Base-by-base conservation (phyloP, 2,797 vertebrate species). In the Falco columbarius region DNA sequence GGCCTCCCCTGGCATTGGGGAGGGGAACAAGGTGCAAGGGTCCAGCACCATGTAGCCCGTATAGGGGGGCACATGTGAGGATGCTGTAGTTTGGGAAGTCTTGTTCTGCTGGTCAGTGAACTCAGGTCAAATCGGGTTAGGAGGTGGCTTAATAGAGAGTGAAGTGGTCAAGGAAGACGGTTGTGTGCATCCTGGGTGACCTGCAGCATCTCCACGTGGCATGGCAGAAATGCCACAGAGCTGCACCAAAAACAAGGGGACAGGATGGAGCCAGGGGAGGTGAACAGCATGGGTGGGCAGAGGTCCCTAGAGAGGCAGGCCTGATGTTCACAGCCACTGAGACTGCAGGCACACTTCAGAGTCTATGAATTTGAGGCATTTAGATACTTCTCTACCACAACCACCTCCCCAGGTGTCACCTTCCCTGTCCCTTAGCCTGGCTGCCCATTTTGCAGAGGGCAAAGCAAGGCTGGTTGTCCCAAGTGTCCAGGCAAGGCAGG, bases 11-110 rank as follows among this genome's bases (percentile, higher is more conserved):
- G 36, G 29, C 65, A 54, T 34, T 59, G 46, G 9, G 17, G 14
- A 20, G 54, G 51, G 61, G 42, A 67, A 44, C 10, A 46, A 12
- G 15, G 34, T 36, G 74, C 38, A 26, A 59, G 44, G 21, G 4
- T 11, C 24, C 75, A 76, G 47, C 26, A n/a, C 36, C 9, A 6
- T 16, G 18, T 15, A 62, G 47, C 12, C 40, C 30, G 3, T 38
- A 17, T 1, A 1, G 10, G 10, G 9, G 7, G 24, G 7, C 12
- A 46, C 7, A 1, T 7, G 34, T 13, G 24, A 63, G 24, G 38
- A 29, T 85, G 55, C 21, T 65, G 15, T 59, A 12, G 34, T 40
- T 40, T 72, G 44, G 46, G 51, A 81, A 68, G 29, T 44, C 20
- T 81, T 32, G 13, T 6, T 49, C 23, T 36, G 19, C 14, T 16